Evolutionary conservation across 2,113 vertebrate species (phyloP).

Genomic region (Platichthys stellatus): DNA sequence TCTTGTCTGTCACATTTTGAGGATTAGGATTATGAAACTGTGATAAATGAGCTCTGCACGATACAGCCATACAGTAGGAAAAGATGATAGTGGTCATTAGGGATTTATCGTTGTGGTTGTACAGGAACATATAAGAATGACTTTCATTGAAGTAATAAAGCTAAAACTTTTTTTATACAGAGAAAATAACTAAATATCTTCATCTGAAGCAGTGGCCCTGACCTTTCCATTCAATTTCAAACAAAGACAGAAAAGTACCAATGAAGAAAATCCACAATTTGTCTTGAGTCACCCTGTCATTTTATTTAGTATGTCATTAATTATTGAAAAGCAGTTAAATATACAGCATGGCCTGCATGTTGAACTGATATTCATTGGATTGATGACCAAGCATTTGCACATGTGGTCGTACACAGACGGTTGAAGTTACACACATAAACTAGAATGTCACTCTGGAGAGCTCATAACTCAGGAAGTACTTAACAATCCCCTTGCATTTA

Average conservation of each 20-base stretch:
- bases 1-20: slow-evolving; percentile 8
- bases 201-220: no score
- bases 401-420: neutral
- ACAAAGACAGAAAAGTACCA: neutral
- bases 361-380: neutral
- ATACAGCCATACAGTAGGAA: neutral
- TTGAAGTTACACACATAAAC: neutral
- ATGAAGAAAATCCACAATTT: neutral
- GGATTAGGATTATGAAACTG: neutral
- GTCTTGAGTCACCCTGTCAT: neutral
- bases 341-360: no score
- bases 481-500: no score
- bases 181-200: no score
- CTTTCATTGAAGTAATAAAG: no score
- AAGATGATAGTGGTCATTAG: neutral
- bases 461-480: no score
- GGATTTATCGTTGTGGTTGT: neutral
- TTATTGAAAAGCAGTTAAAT: neutral
- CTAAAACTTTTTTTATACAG: no score
- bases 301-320: neutral
- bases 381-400: neutral
- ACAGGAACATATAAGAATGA: no score
- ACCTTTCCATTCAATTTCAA: neutral
- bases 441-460: no score
- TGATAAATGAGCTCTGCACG: neutral